phyloP scores from a whole-genome alignment of 2,797 vertebrate genomes.

The Chanos chanos region DNA sequence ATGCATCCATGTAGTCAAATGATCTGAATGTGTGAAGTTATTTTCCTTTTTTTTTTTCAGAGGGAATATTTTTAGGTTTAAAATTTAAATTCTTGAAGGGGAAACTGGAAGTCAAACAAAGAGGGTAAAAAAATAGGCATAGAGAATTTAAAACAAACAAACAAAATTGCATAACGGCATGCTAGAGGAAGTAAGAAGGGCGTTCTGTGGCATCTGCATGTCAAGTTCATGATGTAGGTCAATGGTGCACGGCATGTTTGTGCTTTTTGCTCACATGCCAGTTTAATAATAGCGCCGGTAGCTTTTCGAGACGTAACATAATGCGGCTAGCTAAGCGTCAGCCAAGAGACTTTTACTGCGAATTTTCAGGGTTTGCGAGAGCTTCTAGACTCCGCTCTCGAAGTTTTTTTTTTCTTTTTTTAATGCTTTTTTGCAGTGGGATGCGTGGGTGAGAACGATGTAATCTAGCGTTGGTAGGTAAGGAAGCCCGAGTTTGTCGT shows the following conservation, averaged over 20 bases:
- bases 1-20: too few species aligned
- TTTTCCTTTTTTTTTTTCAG: too few species aligned
- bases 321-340: conserved; percentile 27
- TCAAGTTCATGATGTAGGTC: conserved; percentile 62
- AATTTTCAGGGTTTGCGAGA: too few species aligned
- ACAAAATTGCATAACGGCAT: conserved; percentile 1
- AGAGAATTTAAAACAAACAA: conserved; percentile 5
- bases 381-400: conserved; percentile 11
- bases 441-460: conserved; percentile 47
- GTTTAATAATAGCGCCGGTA: conserved; percentile 49
- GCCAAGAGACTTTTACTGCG: conserved; percentile 22
- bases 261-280: conserved; percentile 46
- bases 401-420: too few species aligned
- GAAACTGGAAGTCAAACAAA: not conserved
- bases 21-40: too few species aligned
- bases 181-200: conserved; percentile 23
- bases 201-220: conserved; percentile 55
- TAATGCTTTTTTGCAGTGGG: conserved; percentile 1
- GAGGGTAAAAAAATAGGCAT: conserved; percentile 1
- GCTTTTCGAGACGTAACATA: conserved; percentile 26
- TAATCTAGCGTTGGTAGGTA: conserved; percentile 36
- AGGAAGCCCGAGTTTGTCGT: too few species aligned
- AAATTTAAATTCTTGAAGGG: too few species aligned
- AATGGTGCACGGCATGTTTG: conserved; percentile 48
- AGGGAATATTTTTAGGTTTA: too few species aligned